A percentile compares a stretch with the other conserved stretches of the same genome.
Evolutionary conservation across 2,113 vertebrate genomes (phyloP).

Genomic region (Sus scrofa): T2T-Sscrofa CM000820.6:120318501-120319000

Average conservation of each 20-base stretch:
- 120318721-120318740: slow-evolving; percentile 23
- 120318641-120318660: slow-evolving; percentile 74
- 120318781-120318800: neutral
- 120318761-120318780: slow-evolving; percentile 15
- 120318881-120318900: neutral
- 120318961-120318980: slow-evolving; percentile 53
- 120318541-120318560: slow-evolving; percentile 46
- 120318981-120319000: slow-evolving; percentile 29
- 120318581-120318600: slow-evolving; percentile 47
- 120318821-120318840: slow-evolving; percentile 6
- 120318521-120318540: neutral
- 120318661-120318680: slow-evolving; percentile 70
- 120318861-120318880: slow-evolving; percentile 40
- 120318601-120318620: slow-evolving; percentile 63
- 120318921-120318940: slow-evolving; percentile 50
- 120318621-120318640: slow-evolving; percentile 69
- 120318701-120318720: neutral
- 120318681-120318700: slow-evolving; percentile 74
- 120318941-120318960: slow-evolving; percentile 16
- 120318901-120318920: slow-evolving; percentile 35
- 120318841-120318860: slow-evolving; percentile 48
- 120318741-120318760: neutral
- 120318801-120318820: slow-evolving; percentile 43
- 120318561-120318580: slow-evolving; percentile 55
- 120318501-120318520: slow-evolving; percentile 55